These are phyloP conservation scores for Pitangus sulphuratus DNA, from an alignment of 2,797 vertebrate species.

Conservation along the genomic window DNA sequence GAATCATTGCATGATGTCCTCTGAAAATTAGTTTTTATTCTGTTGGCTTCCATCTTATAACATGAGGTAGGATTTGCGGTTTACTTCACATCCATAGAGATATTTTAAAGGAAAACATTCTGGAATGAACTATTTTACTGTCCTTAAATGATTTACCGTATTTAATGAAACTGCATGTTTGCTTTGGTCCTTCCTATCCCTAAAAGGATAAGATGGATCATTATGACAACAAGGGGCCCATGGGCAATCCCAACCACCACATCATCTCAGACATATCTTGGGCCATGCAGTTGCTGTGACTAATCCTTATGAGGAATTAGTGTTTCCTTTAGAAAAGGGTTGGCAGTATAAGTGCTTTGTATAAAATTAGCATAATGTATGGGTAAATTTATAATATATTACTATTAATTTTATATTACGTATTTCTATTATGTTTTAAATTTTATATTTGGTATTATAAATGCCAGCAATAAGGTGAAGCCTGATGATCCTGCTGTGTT, in stretches of 20 bases:
- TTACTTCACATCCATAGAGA: not conserved
- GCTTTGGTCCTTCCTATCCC: not conserved
- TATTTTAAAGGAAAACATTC: not conserved
- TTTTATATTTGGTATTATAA: not conserved
- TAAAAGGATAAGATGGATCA: not conserved
- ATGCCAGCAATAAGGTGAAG: not conserved
- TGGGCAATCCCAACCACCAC: not conserved
- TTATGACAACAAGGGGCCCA: not conserved
- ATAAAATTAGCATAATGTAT: not conserved
- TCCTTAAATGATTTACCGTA: not conserved
- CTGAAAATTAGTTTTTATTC: not conserved
- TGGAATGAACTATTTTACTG: not conserved
- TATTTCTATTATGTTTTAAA: too few species aligned
- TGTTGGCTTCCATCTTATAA: not conserved
- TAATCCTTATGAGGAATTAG: not conserved
- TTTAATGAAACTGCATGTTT: not conserved
- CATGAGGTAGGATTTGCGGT: not conserved
- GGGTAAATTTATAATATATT: not conserved
- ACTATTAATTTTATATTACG: fast-evolving
- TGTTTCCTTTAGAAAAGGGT: not conserved
- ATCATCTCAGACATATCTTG: not conserved
- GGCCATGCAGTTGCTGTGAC: not conserved
- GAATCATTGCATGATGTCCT: not conserved
- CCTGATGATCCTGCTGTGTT: not conserved
- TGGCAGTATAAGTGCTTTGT: not conserved